A percentile compares a stretch with the other conserved stretches of the same genome.
Evolutionary conservation across 2,888 invertebrate species (phyloP).

Genomic region (Drosophila neonasuta): DNA sequence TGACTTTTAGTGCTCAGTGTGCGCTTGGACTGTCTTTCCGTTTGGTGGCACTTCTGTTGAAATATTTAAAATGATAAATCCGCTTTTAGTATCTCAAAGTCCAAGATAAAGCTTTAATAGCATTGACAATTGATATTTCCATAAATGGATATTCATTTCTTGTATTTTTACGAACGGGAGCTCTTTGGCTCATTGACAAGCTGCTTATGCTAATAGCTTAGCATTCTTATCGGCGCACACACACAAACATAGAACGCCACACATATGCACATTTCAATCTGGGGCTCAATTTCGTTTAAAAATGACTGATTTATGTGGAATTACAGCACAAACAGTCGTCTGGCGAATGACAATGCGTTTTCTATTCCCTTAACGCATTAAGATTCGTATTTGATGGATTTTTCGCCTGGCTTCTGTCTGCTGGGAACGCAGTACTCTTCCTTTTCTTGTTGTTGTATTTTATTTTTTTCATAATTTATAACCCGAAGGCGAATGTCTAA

Average conservation of each 20-base stretch:
- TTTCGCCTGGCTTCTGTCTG: neutral
- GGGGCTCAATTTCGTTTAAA: constrained; percentile 8
- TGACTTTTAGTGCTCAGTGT: neutral
- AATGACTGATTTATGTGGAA: constrained; percentile 20
- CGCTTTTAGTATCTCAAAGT: constrained; percentile 21
- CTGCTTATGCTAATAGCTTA: constrained; percentile 8
- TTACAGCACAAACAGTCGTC: constrained; percentile 6
- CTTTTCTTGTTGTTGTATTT: constrained; percentile 5
- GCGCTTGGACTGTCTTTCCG: neutral
- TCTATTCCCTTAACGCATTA: constrained; percentile 8
- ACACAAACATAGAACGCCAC: neutral
- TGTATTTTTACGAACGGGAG: neutral
- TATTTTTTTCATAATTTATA: constrained; percentile 41
- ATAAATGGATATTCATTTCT: constrained; percentile 14
- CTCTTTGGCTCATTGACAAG: neutral
- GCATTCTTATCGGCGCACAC: constrained; percentile 4
- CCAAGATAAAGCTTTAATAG: neutral
- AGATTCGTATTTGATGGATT: constrained; percentile 15
- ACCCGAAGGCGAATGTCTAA: constrained; percentile 25
- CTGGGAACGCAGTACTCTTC: neutral
- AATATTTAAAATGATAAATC: constrained; percentile 53
- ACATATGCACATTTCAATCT: constrained; percentile 7
- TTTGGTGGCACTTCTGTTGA: neutral
- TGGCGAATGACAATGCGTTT: constrained; percentile 40
- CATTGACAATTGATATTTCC: constrained; percentile 23